Evolutionary conservation across 2,797 vertebrate species (phyloP).

Genomic region (Neolamprologus multifasciatus): DNA sequence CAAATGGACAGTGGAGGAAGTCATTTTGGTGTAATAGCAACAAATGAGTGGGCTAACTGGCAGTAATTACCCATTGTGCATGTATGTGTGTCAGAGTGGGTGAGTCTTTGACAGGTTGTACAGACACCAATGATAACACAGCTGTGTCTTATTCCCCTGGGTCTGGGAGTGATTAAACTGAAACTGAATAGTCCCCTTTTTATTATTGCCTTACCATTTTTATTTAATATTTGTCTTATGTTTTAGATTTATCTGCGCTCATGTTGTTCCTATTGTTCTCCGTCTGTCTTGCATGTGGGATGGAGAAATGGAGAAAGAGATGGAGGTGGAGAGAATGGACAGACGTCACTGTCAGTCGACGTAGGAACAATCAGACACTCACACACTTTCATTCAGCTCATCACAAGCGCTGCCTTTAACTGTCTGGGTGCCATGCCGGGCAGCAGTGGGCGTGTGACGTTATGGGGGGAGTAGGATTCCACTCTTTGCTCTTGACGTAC

Average conservation of each 20-base stretch:
- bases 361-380: conserved; percentile 62
- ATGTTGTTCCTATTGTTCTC: background rate
- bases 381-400: conserved; percentile 53
- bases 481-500: conserved; percentile 47
- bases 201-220: background rate
- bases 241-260: background rate
- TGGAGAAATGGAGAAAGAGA: conserved; percentile 19
- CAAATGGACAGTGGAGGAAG: conserved; percentile 66
- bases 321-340: conserved; percentile 52
- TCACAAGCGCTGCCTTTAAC: conserved; percentile 32
- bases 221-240: background rate
- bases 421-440: conserved; percentile 17
- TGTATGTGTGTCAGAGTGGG: conserved; percentile 42
- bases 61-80: conserved; percentile 63
- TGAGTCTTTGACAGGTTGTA: conserved; percentile 49
- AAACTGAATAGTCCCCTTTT: conserved; percentile 38
- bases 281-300: conserved; percentile 9
- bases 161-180: conserved; percentile 53
- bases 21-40: conserved; percentile 64
- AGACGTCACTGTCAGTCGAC: conserved; percentile 68
- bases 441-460: conserved; percentile 62
- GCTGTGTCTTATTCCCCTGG: conserved; percentile 52
- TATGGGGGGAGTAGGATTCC: conserved; percentile 56
- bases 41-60: conserved; percentile 63
- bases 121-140: conserved; percentile 72